Percentiles rank a stretch among this genome's conserved stretches.
These are phyloP conservation scores for Mimachlamys varia DNA, from an alignment of 2,888 invertebrate species.

Conservation along the genomic window DNA sequence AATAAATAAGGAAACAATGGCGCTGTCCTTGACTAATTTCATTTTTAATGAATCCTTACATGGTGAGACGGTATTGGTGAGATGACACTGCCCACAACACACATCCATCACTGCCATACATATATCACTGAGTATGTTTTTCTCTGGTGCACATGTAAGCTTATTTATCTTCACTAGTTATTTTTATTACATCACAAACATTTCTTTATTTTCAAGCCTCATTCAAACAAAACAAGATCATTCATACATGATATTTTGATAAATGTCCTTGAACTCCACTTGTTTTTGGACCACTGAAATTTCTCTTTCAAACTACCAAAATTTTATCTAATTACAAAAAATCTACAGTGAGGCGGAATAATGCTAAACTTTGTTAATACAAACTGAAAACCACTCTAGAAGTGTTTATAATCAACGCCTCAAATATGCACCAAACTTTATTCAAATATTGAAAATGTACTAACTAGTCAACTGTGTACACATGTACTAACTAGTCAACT, in stretches of 20 bases:
- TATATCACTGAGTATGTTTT: not conserved
- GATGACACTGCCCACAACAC: not conserved
- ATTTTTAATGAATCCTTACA: slow-evolving; percentile 23
- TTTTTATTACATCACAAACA: not conserved
- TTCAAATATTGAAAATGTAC: too few species aligned
- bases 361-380: too few species aligned
- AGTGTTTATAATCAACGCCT: too few species aligned
- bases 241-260: not conserved
- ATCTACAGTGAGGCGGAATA: not conserved
- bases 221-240: not conserved
- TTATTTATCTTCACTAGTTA: not conserved
- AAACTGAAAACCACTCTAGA: too few species aligned
- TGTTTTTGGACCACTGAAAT: not conserved
- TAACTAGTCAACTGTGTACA: too few species aligned
- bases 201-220: not conserved
- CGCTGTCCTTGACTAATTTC: not conserved
- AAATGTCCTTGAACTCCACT: slow-evolving; percentile 19
- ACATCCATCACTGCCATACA: not conserved
- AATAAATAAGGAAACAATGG: not conserved
- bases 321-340: not conserved
- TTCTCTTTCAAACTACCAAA: not conserved
- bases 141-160: not conserved
- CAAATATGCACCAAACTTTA: too few species aligned
- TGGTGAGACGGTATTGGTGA: not conserved
- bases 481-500: too few species aligned